Conservation (phyloP, 2,113 vertebrate genomes). For the Pteropus alecto region DNA sequence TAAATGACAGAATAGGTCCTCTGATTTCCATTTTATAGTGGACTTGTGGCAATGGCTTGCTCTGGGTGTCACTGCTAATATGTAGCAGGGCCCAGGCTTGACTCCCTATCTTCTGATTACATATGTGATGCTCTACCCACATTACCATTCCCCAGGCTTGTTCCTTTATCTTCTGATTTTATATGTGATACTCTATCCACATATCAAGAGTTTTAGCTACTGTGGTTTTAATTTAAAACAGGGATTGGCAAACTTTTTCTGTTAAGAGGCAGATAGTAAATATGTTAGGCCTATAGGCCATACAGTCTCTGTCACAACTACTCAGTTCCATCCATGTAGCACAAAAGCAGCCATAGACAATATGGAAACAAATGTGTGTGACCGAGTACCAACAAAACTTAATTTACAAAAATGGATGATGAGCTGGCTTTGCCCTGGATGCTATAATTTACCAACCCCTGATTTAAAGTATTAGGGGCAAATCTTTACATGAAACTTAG, state of each 20-base stretch:
- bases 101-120: not conserved
- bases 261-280: not conserved
- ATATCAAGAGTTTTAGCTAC: not conserved
- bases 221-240: not conserved
- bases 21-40: not conserved
- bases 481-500: not conserved
- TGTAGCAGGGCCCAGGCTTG: not conserved
- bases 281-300: not conserved
- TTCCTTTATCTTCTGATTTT: not conserved
- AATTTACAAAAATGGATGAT: not conserved
- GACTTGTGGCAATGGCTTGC: not conserved
- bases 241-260: not conserved
- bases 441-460: not conserved
- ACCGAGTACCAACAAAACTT: not conserved
- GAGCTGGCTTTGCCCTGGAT: not conserved
- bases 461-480: not conserved
- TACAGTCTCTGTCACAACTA: not conserved
- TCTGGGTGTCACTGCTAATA: not conserved
- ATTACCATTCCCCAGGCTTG: not conserved
- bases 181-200: not conserved
- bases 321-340: rapidly evolving
- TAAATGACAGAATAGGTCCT: not conserved
- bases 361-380: not conserved
- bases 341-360: not conserved
- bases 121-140: not conserved